Conservation (phyloP, 2,888 invertebrate species). For the Caenorhabditis sp. region DNA sequence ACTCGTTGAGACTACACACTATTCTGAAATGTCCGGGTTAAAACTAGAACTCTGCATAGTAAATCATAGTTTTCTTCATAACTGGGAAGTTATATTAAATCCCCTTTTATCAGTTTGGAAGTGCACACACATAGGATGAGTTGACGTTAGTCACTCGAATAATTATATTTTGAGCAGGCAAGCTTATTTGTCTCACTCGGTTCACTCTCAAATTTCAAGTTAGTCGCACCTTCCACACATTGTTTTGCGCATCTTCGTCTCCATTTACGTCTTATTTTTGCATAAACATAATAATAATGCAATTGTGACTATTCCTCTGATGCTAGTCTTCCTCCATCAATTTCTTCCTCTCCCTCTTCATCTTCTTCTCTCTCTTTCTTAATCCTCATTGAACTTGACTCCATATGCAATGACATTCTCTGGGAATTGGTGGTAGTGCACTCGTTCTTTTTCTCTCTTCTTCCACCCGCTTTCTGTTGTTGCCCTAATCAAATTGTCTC, state of each 20-base stretch:
- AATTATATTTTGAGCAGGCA: slow-evolving; percentile 14
- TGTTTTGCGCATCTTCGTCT: not conserved
- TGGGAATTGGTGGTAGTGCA: slow-evolving; percentile 6
- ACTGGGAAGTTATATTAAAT: not conserved
- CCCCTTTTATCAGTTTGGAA: not conserved
- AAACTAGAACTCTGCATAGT: no score
- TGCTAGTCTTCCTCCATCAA: not conserved
- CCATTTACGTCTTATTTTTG: slow-evolving; percentile 1
- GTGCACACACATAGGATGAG: not conserved
- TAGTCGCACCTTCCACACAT: not conserved
- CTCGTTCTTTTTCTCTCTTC: not conserved
- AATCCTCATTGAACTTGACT: slow-evolving; percentile 48
- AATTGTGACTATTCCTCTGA: slow-evolving; percentile 1
- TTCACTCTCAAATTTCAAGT: slow-evolving; percentile 27
- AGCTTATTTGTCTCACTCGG: not conserved
- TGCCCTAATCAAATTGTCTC: slow-evolving; percentile 36
- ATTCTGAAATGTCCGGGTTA: not conserved
- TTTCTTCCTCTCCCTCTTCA: no score
- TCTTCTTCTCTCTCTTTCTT: slow-evolving; percentile 9
- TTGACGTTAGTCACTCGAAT: slow-evolving; percentile 20
- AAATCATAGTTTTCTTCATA: no score
- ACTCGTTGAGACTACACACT: not conserved
- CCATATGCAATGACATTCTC: slow-evolving; percentile 20
- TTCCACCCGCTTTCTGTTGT: not conserved
- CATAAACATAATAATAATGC: slow-evolving; percentile 20